Conservation (phyloP, 2,888 invertebrate species). For the Lumbricus terrestris region DNA sequence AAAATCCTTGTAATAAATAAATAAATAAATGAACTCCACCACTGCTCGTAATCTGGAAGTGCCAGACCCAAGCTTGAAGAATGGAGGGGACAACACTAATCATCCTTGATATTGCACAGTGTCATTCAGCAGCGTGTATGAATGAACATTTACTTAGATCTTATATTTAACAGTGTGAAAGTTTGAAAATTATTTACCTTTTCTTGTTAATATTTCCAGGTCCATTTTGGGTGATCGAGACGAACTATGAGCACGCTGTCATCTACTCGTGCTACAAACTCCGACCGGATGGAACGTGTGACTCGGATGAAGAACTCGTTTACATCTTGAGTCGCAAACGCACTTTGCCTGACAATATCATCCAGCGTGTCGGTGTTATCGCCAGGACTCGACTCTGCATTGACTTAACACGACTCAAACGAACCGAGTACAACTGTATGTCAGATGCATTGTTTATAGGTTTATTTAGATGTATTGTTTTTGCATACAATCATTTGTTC, state of each 20-base stretch:
- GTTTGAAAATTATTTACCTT: neutral
- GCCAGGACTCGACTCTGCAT: neutral
- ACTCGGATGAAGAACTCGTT: neutral
- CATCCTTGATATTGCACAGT: no score
- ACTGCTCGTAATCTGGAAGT: no score
- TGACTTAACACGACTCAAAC: neutral
- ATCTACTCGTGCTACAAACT: constrained; percentile 5
- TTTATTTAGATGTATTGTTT: neutral
- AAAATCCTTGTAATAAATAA: no score
- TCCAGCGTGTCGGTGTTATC: neutral
- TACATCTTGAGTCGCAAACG: constrained; percentile 8
- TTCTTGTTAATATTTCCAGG: neutral
- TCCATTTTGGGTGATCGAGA: constrained; percentile 7
- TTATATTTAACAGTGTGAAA: neutral
- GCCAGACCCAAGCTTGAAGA: no score
- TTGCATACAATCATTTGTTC: no score
- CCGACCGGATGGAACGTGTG: neutral
- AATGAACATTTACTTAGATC: no score
- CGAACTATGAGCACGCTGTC: neutral
- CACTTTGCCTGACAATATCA: neutral
- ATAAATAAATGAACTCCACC: no score
- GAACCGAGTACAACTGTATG: neutral
- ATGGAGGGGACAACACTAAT: no score
- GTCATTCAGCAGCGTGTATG: no score
- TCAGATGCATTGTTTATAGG: neutral